These are phyloP conservation scores for Patella ulyssiponensis DNA, from an alignment of 2,888 invertebrate genomes.

Conservation along the genomic window DNA sequence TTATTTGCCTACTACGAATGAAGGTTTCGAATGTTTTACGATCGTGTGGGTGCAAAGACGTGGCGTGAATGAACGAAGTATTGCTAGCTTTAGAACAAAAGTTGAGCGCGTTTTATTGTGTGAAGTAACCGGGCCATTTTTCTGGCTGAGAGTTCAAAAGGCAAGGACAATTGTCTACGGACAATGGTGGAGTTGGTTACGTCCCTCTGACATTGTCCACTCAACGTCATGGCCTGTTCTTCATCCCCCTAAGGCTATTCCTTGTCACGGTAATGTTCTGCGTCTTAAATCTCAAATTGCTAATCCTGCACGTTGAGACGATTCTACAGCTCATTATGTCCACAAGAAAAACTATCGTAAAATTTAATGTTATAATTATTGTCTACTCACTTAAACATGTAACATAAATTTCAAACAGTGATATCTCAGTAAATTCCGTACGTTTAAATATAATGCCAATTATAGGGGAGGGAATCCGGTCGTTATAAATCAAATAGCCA, in stretches of 20 bases:
- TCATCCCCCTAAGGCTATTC: neutral
- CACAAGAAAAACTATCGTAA: neutral
- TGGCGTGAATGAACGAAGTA: neutral
- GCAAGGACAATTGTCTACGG: neutral
- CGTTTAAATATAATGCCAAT: neutral
- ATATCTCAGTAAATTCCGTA: neutral
- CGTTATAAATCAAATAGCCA: no score
- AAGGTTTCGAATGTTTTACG: neutral
- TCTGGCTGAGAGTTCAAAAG: constrained; percentile 3
- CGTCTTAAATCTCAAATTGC: neutral
- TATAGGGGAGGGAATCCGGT: neutral
- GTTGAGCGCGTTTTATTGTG: constrained; percentile 1
- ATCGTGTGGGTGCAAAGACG: neutral
- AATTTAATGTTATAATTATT: neutral
- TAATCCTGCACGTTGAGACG: neutral
- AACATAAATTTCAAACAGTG: neutral
- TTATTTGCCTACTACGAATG: neutral
- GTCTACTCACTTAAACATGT: neutral
- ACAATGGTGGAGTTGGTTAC: constrained; percentile 2
- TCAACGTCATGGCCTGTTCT: neutral
- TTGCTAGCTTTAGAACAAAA: neutral
- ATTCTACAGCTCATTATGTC: neutral
- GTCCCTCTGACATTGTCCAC: neutral
- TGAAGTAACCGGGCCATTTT: constrained; percentile 5
- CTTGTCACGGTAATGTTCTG: constrained; percentile 7